These are phyloP conservation scores for Vidua chalybeata DNA, from an alignment of 2,113 vertebrate genomes.

Conservation along the genomic window DNA sequence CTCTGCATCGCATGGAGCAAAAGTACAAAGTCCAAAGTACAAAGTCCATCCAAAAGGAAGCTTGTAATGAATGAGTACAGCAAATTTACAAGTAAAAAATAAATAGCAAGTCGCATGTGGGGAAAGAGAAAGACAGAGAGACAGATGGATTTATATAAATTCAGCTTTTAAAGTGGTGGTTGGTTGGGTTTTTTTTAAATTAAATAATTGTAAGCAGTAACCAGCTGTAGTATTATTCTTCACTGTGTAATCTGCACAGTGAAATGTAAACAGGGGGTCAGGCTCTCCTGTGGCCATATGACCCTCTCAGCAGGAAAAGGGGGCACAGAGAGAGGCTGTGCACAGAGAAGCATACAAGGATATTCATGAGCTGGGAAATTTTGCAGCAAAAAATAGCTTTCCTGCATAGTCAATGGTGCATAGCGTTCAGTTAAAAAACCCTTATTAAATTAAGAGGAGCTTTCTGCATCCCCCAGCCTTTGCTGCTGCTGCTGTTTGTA, in stretches of 20 bases:
- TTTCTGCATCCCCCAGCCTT: conserved; percentile 13
- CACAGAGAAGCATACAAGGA: not conserved
- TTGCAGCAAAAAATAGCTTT: conserved; percentile 44
- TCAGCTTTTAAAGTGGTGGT: conserved; percentile 10
- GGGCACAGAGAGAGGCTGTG: conserved; percentile 19
- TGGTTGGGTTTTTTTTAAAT: not conserved
- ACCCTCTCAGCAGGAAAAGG: conserved; percentile 45
- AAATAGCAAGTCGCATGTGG: not conserved
- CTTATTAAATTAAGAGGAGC: conserved; percentile 67
- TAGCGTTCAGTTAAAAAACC: conserved; percentile 39
- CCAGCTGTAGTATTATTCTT: conserved; percentile 19
- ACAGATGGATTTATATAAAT: conserved; percentile 10
- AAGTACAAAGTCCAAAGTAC: too few relatives aligned
- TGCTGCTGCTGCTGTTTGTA: not conserved
- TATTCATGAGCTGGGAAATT: conserved; percentile 42
- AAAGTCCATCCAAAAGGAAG: not conserved
- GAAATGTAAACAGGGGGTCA: conserved; percentile 38
- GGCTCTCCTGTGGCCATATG: conserved; percentile 37
- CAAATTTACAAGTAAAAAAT: not conserved
- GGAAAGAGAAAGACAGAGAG: not conserved
- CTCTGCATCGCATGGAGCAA: not conserved
- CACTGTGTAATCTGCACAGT: conserved; percentile 48
- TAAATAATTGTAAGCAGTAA: conserved; percentile 22
- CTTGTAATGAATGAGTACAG: not conserved
- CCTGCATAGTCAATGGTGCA: conserved; percentile 61